phyloP scores from a whole-genome alignment of 2,797 vertebrate species.

The Pantherophis alleghaniensis region DNA sequence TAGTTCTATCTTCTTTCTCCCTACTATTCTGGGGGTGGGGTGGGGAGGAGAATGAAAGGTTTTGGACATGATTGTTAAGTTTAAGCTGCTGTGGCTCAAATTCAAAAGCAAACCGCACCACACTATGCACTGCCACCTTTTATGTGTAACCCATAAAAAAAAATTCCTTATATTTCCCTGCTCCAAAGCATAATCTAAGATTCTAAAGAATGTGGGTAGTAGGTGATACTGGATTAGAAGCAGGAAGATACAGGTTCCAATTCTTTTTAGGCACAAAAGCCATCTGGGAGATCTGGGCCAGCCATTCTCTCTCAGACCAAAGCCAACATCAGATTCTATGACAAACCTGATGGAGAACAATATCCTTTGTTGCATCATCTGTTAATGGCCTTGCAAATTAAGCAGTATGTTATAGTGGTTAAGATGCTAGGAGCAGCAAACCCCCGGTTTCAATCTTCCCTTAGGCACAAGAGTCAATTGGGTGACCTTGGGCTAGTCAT shows the following conservation, averaged over 20 bases:
- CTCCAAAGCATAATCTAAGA: background rate
- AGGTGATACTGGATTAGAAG: background rate
- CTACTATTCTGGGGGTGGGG: background rate
- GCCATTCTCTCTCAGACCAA: background rate
- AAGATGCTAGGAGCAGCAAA: background rate
- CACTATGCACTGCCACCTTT: background rate
- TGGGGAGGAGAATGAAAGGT: background rate
- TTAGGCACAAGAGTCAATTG: background rate
- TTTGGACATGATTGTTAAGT: background rate
- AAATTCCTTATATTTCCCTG: background rate
- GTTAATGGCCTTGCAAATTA: background rate
- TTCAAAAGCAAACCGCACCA: background rate
- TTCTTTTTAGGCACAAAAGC: background rate
- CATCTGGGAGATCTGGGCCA: background rate
- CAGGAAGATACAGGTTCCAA: background rate
- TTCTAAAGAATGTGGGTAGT: background rate
- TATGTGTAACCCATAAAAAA: background rate
- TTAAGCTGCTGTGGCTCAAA: background rate
- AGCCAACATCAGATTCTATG: background rate
- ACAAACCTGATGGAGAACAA: no score
- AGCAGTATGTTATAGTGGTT: background rate
- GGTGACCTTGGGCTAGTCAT: background rate
- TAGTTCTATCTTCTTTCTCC: background rate
- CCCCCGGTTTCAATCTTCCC: background rate
- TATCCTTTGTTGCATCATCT: background rate